Evolutionary conservation across 1,140 invertebrate genomes (phyloP).

Genomic region (Agrilus planipennis): DNA sequence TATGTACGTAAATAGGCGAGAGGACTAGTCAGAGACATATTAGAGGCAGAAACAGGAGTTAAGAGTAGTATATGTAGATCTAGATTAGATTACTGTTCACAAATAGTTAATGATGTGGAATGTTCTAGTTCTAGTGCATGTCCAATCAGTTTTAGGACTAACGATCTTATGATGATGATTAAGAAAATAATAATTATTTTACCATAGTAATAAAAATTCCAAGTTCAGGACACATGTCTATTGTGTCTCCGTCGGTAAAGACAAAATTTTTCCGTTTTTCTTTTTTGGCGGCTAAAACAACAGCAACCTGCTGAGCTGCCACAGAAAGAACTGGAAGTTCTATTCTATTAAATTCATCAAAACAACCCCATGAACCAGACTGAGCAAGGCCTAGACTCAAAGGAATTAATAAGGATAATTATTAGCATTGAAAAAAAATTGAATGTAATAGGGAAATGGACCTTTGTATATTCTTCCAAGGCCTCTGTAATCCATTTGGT

Average conservation of each 20-base stretch:
- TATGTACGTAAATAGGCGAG: no score
- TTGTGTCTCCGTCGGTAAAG: conserved; percentile 89
- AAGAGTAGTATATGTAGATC: no score
- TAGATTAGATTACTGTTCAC: no score
- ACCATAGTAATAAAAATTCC: conserved; percentile 98
- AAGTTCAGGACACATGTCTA: conserved; percentile 90
- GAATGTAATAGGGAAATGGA: conserved; percentile 15
- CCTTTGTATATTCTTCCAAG: conserved; percentile 63
- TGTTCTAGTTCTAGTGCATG: no score
- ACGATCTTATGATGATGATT: no score
- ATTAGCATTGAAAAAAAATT: conserved; percentile 3
- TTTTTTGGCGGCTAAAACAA: conserved; percentile 81
- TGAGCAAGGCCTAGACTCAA: conserved; percentile 64
- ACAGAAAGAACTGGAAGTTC: conserved; percentile 91
- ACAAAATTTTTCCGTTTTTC: conserved; percentile 79
- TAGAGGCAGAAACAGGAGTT: no score
- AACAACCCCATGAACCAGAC: conserved; percentile 94
- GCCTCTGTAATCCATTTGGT: conserved; percentile 96
- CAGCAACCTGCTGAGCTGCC: conserved; percentile 93
- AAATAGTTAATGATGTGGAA: no score
- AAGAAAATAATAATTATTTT: conserved; percentile 8
- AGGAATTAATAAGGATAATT: conserved; percentile 1
- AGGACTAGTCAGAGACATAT: no score
- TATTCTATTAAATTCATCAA: conserved; percentile 95
- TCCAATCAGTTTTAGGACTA: no score